These are phyloP conservation scores for Xestia c-nigrum DNA, from an alignment of 2,888 invertebrate species.

Conservation along the genomic window DNA sequence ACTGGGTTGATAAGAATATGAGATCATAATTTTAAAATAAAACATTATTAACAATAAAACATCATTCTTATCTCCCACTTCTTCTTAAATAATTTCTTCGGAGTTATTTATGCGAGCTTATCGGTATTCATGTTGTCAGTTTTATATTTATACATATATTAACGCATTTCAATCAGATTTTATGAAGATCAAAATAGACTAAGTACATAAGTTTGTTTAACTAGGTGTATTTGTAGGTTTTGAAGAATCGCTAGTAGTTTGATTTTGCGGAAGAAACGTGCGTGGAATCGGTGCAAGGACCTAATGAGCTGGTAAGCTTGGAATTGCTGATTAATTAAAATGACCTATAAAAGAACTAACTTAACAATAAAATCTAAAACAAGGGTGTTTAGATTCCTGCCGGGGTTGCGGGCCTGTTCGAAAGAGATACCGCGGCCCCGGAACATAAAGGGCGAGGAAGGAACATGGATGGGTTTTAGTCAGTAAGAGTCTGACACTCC, in stretches of 20 bases:
- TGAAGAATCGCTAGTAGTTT: not conserved
- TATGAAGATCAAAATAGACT: not conserved
- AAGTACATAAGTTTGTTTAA: not conserved
- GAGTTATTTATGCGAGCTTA: slow-evolving; percentile 25
- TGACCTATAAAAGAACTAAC: too few relatives aligned
- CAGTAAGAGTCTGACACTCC: too few relatives aligned
- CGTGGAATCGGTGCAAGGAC: too few relatives aligned
- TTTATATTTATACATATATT: not conserved
- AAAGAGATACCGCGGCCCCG: too few relatives aligned
- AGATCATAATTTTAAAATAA: slow-evolving; percentile 42
- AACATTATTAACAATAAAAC: too few relatives aligned
- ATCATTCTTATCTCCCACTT: slow-evolving; percentile 36
- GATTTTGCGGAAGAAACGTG: not conserved
- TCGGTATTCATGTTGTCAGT: slow-evolving; percentile 11
- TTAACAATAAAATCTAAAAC: too few relatives aligned
- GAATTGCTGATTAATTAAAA: too few relatives aligned
- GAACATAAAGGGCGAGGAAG: too few relatives aligned
- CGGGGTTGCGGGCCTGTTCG: too few relatives aligned
- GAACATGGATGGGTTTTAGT: too few relatives aligned
- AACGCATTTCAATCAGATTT: not conserved
- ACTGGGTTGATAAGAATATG: slow-evolving; percentile 9
- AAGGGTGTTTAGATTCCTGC: too few relatives aligned
- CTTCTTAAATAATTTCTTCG: slow-evolving; percentile 23
- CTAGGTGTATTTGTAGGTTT: not conserved
- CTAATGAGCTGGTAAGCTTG: too few relatives aligned